Conservation (phyloP, 1,140 invertebrate genomes). For the Drosophila nannoptera region DNA sequence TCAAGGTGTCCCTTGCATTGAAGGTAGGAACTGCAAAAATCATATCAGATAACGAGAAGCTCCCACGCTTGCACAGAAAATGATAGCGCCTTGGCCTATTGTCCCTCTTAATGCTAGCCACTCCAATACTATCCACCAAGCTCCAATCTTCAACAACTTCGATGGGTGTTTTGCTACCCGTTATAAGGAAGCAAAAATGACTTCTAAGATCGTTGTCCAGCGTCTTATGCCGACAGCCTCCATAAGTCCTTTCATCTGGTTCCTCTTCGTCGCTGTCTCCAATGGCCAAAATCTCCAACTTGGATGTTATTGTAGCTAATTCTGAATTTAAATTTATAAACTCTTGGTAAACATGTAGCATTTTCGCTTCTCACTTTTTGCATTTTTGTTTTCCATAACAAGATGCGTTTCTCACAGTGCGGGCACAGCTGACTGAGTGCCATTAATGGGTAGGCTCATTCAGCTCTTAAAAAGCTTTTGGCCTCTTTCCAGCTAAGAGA, state of each 20-base stretch:
- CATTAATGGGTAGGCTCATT: too few relatives aligned
- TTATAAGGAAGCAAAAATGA: slow-evolving; percentile 6
- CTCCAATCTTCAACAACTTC: slow-evolving; percentile 13
- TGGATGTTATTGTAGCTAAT: neutral
- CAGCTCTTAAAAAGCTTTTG: too few relatives aligned
- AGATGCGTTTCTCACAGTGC: too few relatives aligned
- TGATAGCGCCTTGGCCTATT: slow-evolving; percentile 12
- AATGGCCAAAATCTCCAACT: slow-evolving; percentile 11
- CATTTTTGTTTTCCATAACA: too few relatives aligned
- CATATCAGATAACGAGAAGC: neutral
- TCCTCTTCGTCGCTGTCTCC: neutral
- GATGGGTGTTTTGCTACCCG: slow-evolving; percentile 1
- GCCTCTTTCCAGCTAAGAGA: too few relatives aligned
- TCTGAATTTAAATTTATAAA: neutral
- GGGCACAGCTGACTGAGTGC: too few relatives aligned
- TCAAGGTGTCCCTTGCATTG: neutral
- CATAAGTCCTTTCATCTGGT: neutral
- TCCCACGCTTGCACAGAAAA: neutral
- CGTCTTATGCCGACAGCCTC: neutral
- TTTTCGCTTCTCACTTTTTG: too few relatives aligned
- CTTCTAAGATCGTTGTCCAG: neutral
- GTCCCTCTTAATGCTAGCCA: neutral
- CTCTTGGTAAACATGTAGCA: too few relatives aligned
- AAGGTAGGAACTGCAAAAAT: neutral
- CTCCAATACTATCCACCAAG: slow-evolving; percentile 1